Base-by-base conservation (phyloP, 2,888 invertebrate genomes). In the Pinctada fucata region DNA sequence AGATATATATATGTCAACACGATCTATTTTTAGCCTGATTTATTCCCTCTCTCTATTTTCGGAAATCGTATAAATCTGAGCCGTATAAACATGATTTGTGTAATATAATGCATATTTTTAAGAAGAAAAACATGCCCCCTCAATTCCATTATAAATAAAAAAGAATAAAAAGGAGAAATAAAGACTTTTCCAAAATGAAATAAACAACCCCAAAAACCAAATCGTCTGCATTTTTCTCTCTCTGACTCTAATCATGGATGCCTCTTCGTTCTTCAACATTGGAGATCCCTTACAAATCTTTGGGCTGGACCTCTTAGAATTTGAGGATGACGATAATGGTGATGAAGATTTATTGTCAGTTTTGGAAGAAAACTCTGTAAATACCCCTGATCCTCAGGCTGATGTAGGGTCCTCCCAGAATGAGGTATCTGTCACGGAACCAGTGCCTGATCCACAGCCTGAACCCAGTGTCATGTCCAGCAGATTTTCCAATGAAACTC, bases 21-120 rank as follows among this genome's bases (percentile, higher is more conserved):
- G 58, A 58, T 58, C 58, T 58, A 58, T 58, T 58, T 58, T 58
- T 58, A 13, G 6, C 58, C 58, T 58, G 58, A 58, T 58, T 58
- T 58, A 6, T 58, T 58, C 58, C 13, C 58, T 58, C 58, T 58
- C 58, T 58, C 58, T 58, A 6, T 58, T 13, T 58, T 13, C 13
- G 6, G 58, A 58, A 10, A 58, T 58, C 58, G 58, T 58, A 58
- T 13, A 10, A 10, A 58, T 58, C 58, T 10, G 8, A 58, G 58
- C 8, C 58, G 13, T 58, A 13, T 58, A 58, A 10, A 58, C 58
- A 58, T 58, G 31, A 58, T 58, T 58, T 58, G 58, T 58, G 58
- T 10, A 58, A 58, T 58, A 58, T 58, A 58, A 58, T 6, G 6
- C 6, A 58, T 58, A 10, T 58, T 58, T 58, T 1, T 58, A 58